These are phyloP conservation scores for Sthenelais limicola DNA, from an alignment of 2,888 invertebrate species.

Conservation along the genomic window DNA sequence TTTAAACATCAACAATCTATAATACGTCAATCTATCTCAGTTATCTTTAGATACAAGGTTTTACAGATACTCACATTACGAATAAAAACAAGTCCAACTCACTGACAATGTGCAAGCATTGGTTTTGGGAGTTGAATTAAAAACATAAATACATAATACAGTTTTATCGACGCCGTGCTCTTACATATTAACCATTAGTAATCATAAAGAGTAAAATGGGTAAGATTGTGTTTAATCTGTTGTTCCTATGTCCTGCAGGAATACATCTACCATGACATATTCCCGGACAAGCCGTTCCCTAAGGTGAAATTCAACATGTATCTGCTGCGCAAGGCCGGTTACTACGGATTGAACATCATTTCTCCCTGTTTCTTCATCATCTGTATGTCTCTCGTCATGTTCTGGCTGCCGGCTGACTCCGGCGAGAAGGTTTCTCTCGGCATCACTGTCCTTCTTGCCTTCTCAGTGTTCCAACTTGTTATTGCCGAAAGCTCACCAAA, in stretches of 20 bases:
- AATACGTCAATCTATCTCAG: no score
- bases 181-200: no score
- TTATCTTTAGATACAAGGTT: no score
- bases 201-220: no score
- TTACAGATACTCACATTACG: no score
- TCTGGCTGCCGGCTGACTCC: slow-evolving; percentile 49
- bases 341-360: slow-evolving; percentile 48
- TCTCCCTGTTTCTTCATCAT: slow-evolving; percentile 43
- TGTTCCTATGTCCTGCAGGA: slow-evolving; percentile 22
- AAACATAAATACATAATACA: no score
- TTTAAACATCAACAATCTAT: no score
- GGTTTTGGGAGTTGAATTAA: no score
- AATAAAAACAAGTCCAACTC: no score
- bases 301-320: slow-evolving; percentile 39
- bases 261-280: slow-evolving; percentile 33
- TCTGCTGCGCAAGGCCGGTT: slow-evolving; percentile 41
- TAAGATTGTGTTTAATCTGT: no score
- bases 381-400: slow-evolving; percentile 42
- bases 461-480: slow-evolving; percentile 49
- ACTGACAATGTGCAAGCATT: no score
- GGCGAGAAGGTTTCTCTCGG: slow-evolving; percentile 50
- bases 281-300: slow-evolving; percentile 38
- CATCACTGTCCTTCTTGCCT: slow-evolving; percentile 46
- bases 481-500: slow-evolving; percentile 44
- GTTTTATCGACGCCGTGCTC: no score